A percentile compares a stretch with the other conserved stretches of the same genome.
Evolutionary conservation across 2,113 vertebrate genomes (phyloP).

Genomic region (Hepsetus odoe): DNA sequence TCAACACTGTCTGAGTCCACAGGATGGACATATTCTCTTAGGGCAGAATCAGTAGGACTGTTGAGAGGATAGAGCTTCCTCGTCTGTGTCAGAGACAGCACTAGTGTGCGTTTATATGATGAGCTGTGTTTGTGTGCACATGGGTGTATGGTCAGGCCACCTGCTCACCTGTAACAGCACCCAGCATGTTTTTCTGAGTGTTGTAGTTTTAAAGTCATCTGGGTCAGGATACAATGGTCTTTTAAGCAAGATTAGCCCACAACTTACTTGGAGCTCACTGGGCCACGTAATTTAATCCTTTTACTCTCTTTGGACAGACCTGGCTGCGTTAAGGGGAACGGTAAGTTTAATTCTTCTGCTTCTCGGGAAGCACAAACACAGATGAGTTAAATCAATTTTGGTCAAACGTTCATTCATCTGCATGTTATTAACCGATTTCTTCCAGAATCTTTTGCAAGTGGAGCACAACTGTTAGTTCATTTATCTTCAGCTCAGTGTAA

Average conservation of each 20-base stretch:
- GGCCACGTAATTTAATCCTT: conserved; percentile 63
- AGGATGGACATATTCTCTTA: conserved; percentile 6
- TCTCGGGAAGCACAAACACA: conserved; percentile 7
- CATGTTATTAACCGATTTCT: too few relatives aligned
- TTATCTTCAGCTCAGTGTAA: too few relatives aligned
- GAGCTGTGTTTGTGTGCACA: conserved; percentile 34
- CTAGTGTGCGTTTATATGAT: conserved; percentile 43
- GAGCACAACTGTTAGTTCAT: too few relatives aligned
- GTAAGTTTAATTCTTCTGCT: conserved; percentile 3
- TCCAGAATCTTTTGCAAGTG: too few relatives aligned
- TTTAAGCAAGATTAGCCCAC: conserved; percentile 59
- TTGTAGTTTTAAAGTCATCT: conserved; percentile 54
- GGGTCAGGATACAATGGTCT: conserved; percentile 59
- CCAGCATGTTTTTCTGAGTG: conserved; percentile 44
- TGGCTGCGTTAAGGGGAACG: conserved; percentile 50
- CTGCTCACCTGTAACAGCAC: conserved; percentile 46
- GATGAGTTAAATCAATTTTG: background rate
- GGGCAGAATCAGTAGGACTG: background rate
- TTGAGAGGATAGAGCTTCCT: conserved; percentile 22
- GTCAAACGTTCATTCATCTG: background rate
- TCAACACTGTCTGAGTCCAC: background rate
- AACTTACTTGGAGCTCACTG: conserved; percentile 54
- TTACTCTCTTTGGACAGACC: conserved; percentile 62
- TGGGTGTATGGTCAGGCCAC: conserved; percentile 26
- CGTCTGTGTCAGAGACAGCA: conserved; percentile 24